phyloP scores from a whole-genome alignment of 2,797 vertebrate genomes.

The Pseudochirops cupreus region DNA sequence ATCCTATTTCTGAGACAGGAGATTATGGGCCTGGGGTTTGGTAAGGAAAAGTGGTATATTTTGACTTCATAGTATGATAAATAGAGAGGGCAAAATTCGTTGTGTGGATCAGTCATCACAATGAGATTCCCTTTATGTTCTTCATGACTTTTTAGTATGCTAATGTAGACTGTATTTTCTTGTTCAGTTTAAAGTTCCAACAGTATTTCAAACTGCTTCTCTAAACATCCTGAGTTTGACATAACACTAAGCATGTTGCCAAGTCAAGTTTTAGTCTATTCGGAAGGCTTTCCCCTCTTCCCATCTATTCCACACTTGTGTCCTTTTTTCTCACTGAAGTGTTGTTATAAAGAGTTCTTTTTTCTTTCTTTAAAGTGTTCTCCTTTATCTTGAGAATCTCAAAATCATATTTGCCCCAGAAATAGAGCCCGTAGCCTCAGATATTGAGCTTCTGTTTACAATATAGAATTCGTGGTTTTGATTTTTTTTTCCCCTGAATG shows the following conservation, averaged over 20 bases:
- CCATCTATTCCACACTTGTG: constrained; percentile 47
- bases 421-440: constrained; percentile 48
- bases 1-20: neutral
- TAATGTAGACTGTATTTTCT: constrained; percentile 55
- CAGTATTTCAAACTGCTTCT: constrained; percentile 61
- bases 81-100: constrained; percentile 10
- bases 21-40: neutral
- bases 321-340: constrained; percentile 47
- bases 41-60: neutral
- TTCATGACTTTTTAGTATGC: constrained; percentile 44
- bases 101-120: constrained; percentile 26
- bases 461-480: neutral
- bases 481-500: neutral
- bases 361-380: neutral
- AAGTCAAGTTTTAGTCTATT: constrained; percentile 64
- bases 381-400: constrained; percentile 44
- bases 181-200: constrained; percentile 57
- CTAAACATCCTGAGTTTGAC: constrained; percentile 58
- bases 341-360: constrained; percentile 25
- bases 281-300: constrained; percentile 56
- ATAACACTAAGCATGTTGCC: constrained; percentile 54
- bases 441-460: constrained; percentile 32
- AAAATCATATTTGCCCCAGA: constrained; percentile 51
- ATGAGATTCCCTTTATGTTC: constrained; percentile 39
- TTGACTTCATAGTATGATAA: constrained; percentile 11